Evolutionary conservation across 2,888 invertebrate species (phyloP).

Genomic region (Plebejus argus): DNA sequence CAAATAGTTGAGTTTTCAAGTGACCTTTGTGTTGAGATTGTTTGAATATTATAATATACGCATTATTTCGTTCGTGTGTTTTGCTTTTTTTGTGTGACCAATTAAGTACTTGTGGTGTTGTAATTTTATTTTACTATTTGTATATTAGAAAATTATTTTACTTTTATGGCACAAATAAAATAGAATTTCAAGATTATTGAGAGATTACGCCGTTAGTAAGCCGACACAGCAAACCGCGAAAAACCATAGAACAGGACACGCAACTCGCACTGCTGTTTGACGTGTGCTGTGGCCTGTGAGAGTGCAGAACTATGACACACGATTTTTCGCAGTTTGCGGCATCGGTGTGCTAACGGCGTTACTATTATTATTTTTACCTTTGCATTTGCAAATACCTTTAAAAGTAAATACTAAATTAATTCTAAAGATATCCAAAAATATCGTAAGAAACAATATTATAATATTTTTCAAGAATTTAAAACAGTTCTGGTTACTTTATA

Average conservation of each 20-base stretch:
- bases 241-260: not conserved
- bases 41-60: not conserved
- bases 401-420: not conserved
- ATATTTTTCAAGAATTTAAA: not conserved
- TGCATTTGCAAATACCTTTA: not conserved
- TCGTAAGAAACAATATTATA: not conserved
- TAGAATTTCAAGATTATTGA: not conserved
- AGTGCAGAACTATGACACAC: not conserved
- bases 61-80: constrained; percentile 12
- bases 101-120: not conserved
- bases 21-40: not conserved
- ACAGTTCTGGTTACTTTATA: not conserved
- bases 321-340: not conserved
- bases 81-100: constrained; percentile 23
- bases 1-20: not conserved
- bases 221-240: not conserved
- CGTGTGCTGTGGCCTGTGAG: too few species aligned
- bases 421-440: not conserved
- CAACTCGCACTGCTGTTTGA: not conserved
- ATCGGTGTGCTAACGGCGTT: not conserved
- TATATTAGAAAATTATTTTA: constrained; percentile 30
- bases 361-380: not conserved
- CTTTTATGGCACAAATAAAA: constrained; percentile 34
- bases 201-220: not conserved
- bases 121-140: constrained; percentile 22